These are phyloP conservation scores for Auanema sp. DNA, from an alignment of 2,888 invertebrate genomes.

Conservation along the genomic window DNA sequence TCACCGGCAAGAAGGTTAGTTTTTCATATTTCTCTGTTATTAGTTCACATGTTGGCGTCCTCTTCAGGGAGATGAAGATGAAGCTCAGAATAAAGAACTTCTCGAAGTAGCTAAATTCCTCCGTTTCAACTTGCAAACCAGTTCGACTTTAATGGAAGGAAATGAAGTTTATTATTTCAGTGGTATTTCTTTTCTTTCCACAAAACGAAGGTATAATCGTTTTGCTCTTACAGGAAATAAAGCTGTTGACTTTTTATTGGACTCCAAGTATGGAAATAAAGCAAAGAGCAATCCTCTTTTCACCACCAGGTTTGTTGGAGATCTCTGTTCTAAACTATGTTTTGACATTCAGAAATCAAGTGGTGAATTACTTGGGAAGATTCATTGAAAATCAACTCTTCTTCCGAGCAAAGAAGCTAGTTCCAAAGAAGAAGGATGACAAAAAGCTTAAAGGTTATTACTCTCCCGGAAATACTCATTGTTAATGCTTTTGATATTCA, in stretches of 20 bases:
- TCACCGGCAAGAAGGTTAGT: not conserved
- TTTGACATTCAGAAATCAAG: slow-evolving; percentile 22
- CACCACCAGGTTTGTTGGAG: slow-evolving; percentile 71
- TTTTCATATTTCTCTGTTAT: not conserved
- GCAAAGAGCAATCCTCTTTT: slow-evolving; percentile 77
- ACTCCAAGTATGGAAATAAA: slow-evolving; percentile 81
- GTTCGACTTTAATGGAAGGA: slow-evolving; percentile 91
- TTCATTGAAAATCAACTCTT: slow-evolving; percentile 40
- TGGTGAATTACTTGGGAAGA: slow-evolving; percentile 30
- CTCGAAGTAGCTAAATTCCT: slow-evolving; percentile 91
- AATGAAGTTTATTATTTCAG: slow-evolving; percentile 96
- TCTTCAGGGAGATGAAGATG: not conserved
- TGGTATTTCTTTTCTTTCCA: slow-evolving; percentile 69
- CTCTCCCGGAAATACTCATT: too few relatives aligned
- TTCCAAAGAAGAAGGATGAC: slow-evolving; percentile 58
- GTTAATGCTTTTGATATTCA: slow-evolving; percentile 15
- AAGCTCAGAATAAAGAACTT: slow-evolving; percentile 68
- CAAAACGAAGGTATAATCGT: too few relatives aligned
- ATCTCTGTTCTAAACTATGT: slow-evolving; percentile 67
- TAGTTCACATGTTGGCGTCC: not conserved
- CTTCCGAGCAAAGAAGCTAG: slow-evolving; percentile 60
- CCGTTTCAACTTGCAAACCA: slow-evolving; percentile 86
- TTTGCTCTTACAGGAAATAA: slow-evolving; percentile 67
- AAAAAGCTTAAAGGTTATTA: slow-evolving; percentile 20
- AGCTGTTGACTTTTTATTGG: slow-evolving; percentile 86